Conservation (phyloP, 2,113 vertebrate species). For the Brachirus orientalis region DNA sequence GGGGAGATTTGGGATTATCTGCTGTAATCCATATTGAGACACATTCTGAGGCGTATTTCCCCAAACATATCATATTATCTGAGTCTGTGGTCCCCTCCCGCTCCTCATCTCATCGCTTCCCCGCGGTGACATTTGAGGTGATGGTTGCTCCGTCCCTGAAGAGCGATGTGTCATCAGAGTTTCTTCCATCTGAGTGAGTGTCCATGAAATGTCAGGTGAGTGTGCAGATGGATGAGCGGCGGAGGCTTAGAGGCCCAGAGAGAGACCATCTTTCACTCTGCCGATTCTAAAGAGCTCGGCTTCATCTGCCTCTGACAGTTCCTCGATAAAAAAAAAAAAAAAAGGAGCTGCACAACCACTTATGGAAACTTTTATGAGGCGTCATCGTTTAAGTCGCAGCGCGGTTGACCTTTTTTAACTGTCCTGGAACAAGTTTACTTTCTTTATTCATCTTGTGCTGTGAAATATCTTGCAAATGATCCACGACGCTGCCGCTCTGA, state of each 20-base stretch:
- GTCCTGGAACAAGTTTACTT: too few relatives aligned
- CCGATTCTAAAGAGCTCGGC: slow-evolving; percentile 39
- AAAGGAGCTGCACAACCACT: slow-evolving; percentile 10
- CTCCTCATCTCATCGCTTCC: slow-evolving; percentile 33
- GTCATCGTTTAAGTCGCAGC: slow-evolving; percentile 29
- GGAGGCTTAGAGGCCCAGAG: slow-evolving; percentile 43
- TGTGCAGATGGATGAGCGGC: slow-evolving; percentile 64
- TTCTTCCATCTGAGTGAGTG: slow-evolving; percentile 67
- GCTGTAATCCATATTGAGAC: slow-evolving; percentile 26
- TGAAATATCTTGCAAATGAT: too few relatives aligned
- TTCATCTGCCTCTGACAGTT: slow-evolving; percentile 35
- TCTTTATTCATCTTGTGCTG: too few relatives aligned
- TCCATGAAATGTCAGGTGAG: slow-evolving; percentile 68
- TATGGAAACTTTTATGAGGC: slow-evolving; percentile 37
- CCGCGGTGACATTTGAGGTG: slow-evolving; percentile 60
- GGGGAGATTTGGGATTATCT: slow-evolving; percentile 15
- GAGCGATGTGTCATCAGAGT: slow-evolving; percentile 56
- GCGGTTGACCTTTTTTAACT: slow-evolving; percentile 14
- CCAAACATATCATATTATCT: slow-evolving; percentile 9
- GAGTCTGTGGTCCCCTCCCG: slow-evolving; percentile 29
- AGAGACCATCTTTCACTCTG: slow-evolving; percentile 52
- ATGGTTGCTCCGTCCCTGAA: slow-evolving; percentile 49
- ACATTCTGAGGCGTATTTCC: slow-evolving; percentile 18
- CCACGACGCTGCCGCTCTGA: too few relatives aligned
- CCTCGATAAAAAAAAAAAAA: slow-evolving; percentile 15